phyloP scores from a whole-genome alignment of 1,140 invertebrate species.

The Oreohelix idahoensis region DNA sequence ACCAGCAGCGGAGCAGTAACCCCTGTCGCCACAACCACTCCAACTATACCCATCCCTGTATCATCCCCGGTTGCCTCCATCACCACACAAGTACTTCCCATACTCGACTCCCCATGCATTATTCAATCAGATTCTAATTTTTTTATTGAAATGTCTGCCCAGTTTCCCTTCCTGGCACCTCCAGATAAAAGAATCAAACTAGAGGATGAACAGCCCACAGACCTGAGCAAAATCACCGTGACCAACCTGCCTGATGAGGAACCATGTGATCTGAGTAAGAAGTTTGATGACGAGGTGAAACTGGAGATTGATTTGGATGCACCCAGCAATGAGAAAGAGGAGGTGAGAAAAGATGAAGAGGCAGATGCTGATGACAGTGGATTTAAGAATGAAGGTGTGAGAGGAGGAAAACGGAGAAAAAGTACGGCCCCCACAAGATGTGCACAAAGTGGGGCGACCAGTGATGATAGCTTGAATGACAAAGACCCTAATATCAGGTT shows the following conservation, averaged over 20 bases:
- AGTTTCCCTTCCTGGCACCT: conserved; percentile 62
- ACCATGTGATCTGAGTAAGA: conserved; percentile 41
- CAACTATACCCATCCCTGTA: background rate
- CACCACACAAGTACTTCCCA: conserved; percentile 37
- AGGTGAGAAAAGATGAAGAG: conserved; percentile 19
- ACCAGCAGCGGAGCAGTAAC: conserved; percentile 10
- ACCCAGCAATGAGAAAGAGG: conserved; percentile 41
- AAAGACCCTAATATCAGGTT: conserved; percentile 40
- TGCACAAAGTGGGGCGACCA: conserved; percentile 72
- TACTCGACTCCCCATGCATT: conserved; percentile 49
- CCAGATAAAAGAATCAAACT: conserved; percentile 64
- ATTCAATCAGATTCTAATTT: conserved; percentile 53
- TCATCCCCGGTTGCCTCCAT: conserved; percentile 6
- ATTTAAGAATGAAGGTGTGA: conserved; percentile 74
- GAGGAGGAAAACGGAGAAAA: conserved; percentile 84
- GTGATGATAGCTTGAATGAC: conserved; percentile 66
- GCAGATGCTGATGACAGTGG: conserved; percentile 75
- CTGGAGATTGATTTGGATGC: conserved; percentile 78
- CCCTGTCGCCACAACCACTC: conserved; percentile 46
- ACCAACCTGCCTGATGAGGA: conserved; percentile 8
- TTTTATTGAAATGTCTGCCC: conserved; percentile 63
- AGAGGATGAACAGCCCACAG: conserved; percentile 53
- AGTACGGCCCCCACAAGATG: conserved; percentile 91
- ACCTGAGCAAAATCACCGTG: conserved; percentile 51
- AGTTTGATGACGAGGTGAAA: conserved; percentile 39